Conservation (phyloP, 2,888 invertebrate genomes). For the Nephrotoma guestfalica region DNA sequence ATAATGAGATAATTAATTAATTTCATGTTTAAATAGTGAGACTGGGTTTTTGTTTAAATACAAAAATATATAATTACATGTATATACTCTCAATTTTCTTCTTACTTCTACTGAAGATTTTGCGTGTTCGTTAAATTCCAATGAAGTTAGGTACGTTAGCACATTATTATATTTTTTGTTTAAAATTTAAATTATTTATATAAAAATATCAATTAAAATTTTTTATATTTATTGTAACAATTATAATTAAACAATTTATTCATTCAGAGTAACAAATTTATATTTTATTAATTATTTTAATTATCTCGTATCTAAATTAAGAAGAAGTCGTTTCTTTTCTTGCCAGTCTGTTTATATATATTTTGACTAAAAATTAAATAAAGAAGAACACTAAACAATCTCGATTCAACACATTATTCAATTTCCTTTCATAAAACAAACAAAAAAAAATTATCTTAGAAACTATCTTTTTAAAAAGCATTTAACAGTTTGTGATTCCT, state of each 20-base stretch:
- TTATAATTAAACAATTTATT: not conserved
- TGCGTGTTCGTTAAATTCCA: not conserved
- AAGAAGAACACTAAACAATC: not conserved
- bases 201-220: not conserved
- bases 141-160: not conserved
- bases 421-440: not conserved
- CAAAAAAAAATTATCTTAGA: not conserved
- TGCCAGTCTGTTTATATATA: not conserved
- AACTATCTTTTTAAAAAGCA: not conserved
- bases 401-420: not conserved
- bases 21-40: not conserved
- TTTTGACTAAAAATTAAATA: not conserved
- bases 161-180: not conserved
- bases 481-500: not conserved
- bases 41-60: not conserved
- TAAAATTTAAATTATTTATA: not conserved
- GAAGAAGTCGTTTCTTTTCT: not conserved
- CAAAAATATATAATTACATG: not conserved
- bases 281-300: not conserved
- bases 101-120: not conserved
- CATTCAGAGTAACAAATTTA: not conserved
- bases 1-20: not conserved
- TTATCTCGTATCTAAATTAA: not conserved
- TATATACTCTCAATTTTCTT: not conserved
- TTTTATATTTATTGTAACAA: not conserved